Evolutionary conservation across 2,888 invertebrate species (phyloP), one percentile per base, ranked within the genome.

Genomic region (Eretmocerus hayati): DNA sequence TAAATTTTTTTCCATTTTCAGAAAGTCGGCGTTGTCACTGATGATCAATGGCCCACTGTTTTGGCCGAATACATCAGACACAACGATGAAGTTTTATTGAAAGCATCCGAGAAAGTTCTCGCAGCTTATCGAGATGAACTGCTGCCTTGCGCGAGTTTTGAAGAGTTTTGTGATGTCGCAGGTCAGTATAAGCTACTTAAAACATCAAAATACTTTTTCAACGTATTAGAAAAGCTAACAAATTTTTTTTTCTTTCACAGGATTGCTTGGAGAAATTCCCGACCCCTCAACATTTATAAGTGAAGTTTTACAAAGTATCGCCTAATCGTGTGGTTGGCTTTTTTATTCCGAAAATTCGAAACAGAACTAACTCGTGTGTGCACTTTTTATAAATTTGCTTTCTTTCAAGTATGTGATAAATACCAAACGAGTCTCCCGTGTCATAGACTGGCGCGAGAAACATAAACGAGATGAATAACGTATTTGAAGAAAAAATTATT

Each of bases 41-140:
- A 85, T 54, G 89, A 90, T 58, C 88, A 88, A 59, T 96, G 96
- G 96, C 85, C 94, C 21, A 79, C 84, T 38, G 83, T 85, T 52
- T 75, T 96, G 46, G 94, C 94, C 18, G 93, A 94, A 69, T 93
- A 87, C 70, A 90, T 96, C 64, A 84, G 96, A 2, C 87, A 91
- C 71, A 93, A 91, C 74, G 96, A 97, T 75, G 92, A 92, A 69
- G 79, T 81, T 5, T 80, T 95, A 74, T 76, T 92, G 19, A 94
- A 95, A 69, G 83, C 86, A 13, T 90, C 91, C 11, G 92, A 93
- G 69, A 81, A 81, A 54, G 79, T 95, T 51, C 80, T 96, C 55
- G 77, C 81, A 21, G 78, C 81, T 1, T 88, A 93, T 61, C 87
- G 90, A 35, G 90, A 93, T 62, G 93, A 95, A 71, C 78, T 92